These are phyloP conservation scores for Anguilla obscura DNA, from an alignment of 2,797 vertebrate genomes.

Conservation along the genomic window DNA sequence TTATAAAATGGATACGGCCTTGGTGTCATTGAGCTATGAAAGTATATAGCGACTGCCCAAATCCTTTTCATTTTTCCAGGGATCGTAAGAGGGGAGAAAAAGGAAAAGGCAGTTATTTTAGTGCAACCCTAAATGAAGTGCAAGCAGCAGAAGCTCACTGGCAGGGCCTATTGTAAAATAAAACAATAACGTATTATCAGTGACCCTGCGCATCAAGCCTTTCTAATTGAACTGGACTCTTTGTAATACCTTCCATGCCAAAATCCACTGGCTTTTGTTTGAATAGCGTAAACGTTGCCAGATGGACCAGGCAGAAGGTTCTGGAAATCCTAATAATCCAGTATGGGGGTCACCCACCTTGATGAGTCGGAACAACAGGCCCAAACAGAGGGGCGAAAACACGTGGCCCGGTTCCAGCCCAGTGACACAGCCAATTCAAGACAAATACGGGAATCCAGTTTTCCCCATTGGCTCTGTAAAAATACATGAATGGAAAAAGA, in stretches of 20 bases:
- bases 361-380: constrained; percentile 25
- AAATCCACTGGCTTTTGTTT: constrained; percentile 33
- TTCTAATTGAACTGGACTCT: constrained; percentile 24
- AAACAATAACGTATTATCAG: constrained; percentile 37
- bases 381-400: neutral
- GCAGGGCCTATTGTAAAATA: constrained; percentile 36
- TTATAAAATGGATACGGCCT: too few relatives aligned
- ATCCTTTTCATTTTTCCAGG: constrained; percentile 35
- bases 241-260: constrained; percentile 38
- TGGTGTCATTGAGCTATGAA: constrained; percentile 49
- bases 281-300: constrained; percentile 33
- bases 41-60: constrained; percentile 41
- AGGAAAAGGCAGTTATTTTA: constrained; percentile 16
- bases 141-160: constrained; percentile 17
- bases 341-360: constrained; percentile 30
- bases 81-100: neutral
- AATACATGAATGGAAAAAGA: constrained; percentile 19
- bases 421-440: constrained; percentile 24
- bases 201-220: constrained; percentile 17
- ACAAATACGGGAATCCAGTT: neutral
- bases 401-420: neutral
- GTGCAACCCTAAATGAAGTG: neutral
- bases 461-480: neutral
- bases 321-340: constrained; percentile 41
- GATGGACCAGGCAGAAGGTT: constrained; percentile 29